Evolutionary conservation across 2,797 vertebrate genomes (phyloP), one percentile per base, ranked within the genome.

Genomic region (Ptychobarbus kaznakovi): DNA sequence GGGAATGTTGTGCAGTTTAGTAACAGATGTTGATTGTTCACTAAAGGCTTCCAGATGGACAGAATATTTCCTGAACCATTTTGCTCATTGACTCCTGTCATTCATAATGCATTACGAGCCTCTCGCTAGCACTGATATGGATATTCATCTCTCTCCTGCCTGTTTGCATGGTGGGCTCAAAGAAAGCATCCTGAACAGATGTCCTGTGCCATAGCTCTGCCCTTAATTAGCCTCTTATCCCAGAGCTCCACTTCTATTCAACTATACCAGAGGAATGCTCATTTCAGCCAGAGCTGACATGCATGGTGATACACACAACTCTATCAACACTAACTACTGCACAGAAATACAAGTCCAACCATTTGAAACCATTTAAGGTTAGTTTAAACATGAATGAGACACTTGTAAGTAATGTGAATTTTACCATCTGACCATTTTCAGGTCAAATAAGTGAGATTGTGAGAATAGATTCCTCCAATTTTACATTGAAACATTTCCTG

Each of bases 141-240:
- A 82, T 73, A 80, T 35, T 44, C 51, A 78, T 82, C 76, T 70
- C 40, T 25, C 56, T n/a, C 15, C 68, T 72, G 56, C n/a, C 28
- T 63, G 53, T 70, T 73, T 53, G 56, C 9, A 72, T 49, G 61
- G 53, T 58, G 70, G 58, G 40, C 63, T 75, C 78, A 82, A 58
- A 75, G 83, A 83, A 81, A 87, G 82, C 35, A 1, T 38, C 73
- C 53, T 44, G 81, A 87, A 83, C 87, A 88, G 89, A 88, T 90
- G 80, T 86, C 84, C 77, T 83, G 80, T 81, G 85, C 83, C 77
- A 61, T 38, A 18, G 76, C 75, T 58, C 61, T 51, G 61, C 70
- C 77, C 81, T 69, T 69, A 86, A 83, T 83, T 77, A 82, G 53
- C 86, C 44, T 58, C 65, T 78, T 70, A 65, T 81, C 86, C 85